These are phyloP conservation scores for Trichogramma pretiosum DNA, from an alignment of 1,140 invertebrate species.

Conservation along the genomic window DNA sequence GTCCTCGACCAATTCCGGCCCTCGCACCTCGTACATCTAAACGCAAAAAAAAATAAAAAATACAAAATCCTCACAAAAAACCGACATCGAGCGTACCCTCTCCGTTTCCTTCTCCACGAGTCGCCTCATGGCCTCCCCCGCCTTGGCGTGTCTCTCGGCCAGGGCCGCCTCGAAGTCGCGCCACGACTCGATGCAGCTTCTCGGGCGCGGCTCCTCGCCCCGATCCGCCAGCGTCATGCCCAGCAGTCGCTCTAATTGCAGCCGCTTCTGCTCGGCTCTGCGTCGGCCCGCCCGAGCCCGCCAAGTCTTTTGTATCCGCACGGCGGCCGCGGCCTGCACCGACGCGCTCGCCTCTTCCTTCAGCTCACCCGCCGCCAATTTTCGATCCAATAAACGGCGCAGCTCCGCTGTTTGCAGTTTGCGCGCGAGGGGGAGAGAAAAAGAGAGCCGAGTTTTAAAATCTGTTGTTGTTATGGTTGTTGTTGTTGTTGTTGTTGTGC, in stretches of 20 bases:
- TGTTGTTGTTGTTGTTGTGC: too few species aligned
- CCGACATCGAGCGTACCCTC: not conserved
- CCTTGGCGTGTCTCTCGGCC: not conserved
- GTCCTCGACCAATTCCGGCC: conserved; percentile 57
- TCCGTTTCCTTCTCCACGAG: not conserved
- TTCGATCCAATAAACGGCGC: not conserved
- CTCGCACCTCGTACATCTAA: conserved; percentile 42
- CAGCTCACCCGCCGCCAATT: conserved; percentile 6
- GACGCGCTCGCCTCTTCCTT: conserved; percentile 16
- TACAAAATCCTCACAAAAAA: too few species aligned
- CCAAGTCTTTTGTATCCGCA: conserved; percentile 47
- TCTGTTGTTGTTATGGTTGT: too few species aligned
- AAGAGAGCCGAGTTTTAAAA: too few species aligned
- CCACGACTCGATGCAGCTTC: too few species aligned
- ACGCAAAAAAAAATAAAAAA: too few species aligned
- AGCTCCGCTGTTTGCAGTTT: not conserved
- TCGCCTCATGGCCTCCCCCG: too few species aligned
- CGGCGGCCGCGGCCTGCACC: conserved; percentile 21
- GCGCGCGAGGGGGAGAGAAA: not conserved
- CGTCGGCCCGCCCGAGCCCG: conserved; percentile 31
- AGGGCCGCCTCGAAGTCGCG: not conserved
- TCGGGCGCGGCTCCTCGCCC: conserved; percentile 16
- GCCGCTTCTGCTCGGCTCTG: conserved; percentile 30
- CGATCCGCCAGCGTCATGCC: conserved; percentile 38
- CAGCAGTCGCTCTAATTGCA: conserved; percentile 36